A percentile compares a stretch with the other conserved stretches of the same genome.
These are phyloP conservation scores for Aphodius granarius DNA, from an alignment of 2,888 invertebrate genomes.

Conservation along the genomic window DNA sequence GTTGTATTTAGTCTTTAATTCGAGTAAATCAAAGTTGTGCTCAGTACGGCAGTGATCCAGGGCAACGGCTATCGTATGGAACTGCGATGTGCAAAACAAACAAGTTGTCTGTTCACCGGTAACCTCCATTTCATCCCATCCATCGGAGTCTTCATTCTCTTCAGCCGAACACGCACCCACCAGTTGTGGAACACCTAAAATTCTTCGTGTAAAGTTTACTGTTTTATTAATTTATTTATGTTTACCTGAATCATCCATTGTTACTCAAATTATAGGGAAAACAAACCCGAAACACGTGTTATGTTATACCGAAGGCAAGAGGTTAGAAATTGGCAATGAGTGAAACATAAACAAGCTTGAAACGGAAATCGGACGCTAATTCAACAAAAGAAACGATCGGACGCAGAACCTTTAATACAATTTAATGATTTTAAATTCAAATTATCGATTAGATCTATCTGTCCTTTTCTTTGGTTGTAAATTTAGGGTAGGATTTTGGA, in stretches of 20 bases:
- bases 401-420: background rate
- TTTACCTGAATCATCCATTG: conserved; percentile 26
- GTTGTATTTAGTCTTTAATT: conserved; percentile 67
- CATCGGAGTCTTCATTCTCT: conserved; percentile 53
- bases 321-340: background rate
- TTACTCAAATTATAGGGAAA: conserved; percentile 1
- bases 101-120: conserved; percentile 59
- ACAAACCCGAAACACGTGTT: conserved; percentile 5
- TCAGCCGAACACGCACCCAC: conserved; percentile 24
- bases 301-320: background rate
- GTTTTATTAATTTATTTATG: background rate
- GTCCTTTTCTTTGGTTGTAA: background rate
- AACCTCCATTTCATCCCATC: conserved; percentile 61
- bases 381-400: background rate
- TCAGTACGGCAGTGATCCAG: conserved; percentile 66
- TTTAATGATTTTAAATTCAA: conserved; percentile 32
- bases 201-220: background rate
- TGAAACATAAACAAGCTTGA: background rate
- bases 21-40: conserved; percentile 68
- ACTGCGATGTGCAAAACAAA: conserved; percentile 71
- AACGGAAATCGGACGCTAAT: background rate
- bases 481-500: background rate
- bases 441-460: conserved; percentile 30
- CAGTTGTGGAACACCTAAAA: background rate
- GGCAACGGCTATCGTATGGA: conserved; percentile 64